These are phyloP conservation scores for Epinotia bilunana DNA, from an alignment of 2,888 invertebrate genomes.

Conservation along the genomic window DNA sequence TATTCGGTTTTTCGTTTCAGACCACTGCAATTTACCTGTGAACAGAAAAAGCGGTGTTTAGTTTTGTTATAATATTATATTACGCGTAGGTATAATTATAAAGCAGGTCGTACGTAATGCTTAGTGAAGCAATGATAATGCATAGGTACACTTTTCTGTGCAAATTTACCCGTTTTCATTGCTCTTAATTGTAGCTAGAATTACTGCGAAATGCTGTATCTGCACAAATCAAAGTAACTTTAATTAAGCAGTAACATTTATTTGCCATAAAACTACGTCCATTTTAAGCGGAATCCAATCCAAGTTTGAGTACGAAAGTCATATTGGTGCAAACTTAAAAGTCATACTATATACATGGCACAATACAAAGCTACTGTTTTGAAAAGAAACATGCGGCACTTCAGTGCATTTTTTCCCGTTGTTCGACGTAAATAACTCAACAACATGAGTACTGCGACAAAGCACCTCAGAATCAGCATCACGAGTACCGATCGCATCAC, in stretches of 20 bases:
- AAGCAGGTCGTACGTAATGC: too few relatives aligned
- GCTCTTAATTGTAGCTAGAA: too few relatives aligned
- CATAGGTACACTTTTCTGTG: too few relatives aligned
- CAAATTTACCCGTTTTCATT: too few relatives aligned
- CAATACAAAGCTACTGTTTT: constrained; percentile 16
- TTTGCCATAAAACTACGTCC: too few relatives aligned
- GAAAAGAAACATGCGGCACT: constrained; percentile 21
- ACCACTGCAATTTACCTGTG: constrained; percentile 4
- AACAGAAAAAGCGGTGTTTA: background rate
- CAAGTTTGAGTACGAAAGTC: background rate
- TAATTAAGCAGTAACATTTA: too few relatives aligned
- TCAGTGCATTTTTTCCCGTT: constrained; percentile 23
- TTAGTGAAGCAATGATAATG: too few relatives aligned
- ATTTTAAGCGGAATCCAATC: too few relatives aligned
- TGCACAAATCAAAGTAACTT: too few relatives aligned
- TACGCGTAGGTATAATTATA: too few relatives aligned
- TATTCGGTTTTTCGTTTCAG: background rate
- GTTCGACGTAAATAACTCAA: constrained; percentile 27
- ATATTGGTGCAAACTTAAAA: background rate
- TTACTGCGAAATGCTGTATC: too few relatives aligned
- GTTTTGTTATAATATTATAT: too few relatives aligned
- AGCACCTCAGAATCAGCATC: background rate
- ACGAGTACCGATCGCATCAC: background rate
- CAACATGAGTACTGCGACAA: constrained; percentile 15
- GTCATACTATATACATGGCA: background rate